Evolutionary conservation across 2,888 invertebrate species (phyloP).

Genomic region (Sepiola atlantica): DNA sequence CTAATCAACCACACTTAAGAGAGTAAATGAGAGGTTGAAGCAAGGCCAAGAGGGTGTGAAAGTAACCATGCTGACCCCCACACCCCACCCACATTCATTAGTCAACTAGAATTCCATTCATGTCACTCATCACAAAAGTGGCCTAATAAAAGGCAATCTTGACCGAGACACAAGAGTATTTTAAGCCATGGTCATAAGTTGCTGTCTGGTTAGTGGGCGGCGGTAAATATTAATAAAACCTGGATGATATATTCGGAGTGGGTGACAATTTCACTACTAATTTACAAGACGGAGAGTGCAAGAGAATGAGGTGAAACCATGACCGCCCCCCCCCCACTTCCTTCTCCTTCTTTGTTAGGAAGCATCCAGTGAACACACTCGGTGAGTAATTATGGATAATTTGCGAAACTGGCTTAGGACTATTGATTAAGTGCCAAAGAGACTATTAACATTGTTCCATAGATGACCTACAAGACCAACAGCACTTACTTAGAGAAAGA

Average conservation of each 20-base stretch:
- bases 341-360: neutral
- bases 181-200: neutral
- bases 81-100: neutral
- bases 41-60: neutral
- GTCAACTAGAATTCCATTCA: neutral
- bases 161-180: no score
- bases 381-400: neutral
- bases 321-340: neutral
- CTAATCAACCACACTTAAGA: neutral
- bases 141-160: no score
- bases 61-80: neutral
- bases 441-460: slow-evolving; percentile 18
- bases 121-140: neutral
- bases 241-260: neutral
- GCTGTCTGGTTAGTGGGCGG: neutral
- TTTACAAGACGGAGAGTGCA: neutral
- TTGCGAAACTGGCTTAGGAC: neutral
- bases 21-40: neutral
- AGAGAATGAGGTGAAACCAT: neutral
- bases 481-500: neutral
- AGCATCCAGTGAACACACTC: neutral
- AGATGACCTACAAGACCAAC: neutral
- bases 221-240: neutral
- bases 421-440: slow-evolving; percentile 19
- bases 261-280: neutral